Conservation (phyloP, 2,797 vertebrate species). For the Tinamus major region DNA sequence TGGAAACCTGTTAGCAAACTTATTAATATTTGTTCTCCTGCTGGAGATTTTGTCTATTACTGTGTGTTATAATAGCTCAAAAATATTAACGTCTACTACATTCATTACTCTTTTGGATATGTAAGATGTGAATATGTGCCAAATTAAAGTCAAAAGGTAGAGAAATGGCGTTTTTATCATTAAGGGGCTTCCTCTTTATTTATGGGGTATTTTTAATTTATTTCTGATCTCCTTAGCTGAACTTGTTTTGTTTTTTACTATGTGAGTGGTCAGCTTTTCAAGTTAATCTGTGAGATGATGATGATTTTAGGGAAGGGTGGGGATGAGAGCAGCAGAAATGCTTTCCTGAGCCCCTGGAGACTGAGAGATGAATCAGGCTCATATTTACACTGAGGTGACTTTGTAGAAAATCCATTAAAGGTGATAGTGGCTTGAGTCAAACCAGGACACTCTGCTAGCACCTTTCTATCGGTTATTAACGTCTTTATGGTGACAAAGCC, state of each 20-base stretch:
- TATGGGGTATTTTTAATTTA: background rate
- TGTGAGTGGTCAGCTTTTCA: background rate
- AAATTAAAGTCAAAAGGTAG: background rate
- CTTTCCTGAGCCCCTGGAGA: background rate
- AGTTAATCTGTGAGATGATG: background rate
- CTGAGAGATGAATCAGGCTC: background rate
- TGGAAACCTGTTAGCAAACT: background rate
- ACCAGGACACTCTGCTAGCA: background rate
- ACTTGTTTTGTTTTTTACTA: background rate
- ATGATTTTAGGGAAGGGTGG: background rate
- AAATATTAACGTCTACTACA: background rate
- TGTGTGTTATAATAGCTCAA: background rate
- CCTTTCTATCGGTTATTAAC: background rate
- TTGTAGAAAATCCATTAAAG: background rate
- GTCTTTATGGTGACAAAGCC: background rate
- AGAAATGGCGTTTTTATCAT: rapidly evolving
- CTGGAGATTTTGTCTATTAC: background rate
- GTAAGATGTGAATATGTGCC: background rate
- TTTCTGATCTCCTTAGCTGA: background rate
- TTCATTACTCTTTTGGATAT: background rate
- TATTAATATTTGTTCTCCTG: background rate
- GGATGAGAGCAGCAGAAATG: background rate
- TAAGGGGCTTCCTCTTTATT: background rate
- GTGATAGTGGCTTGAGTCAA: background rate
- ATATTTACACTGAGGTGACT: background rate